phyloP scores from a whole-genome alignment of 2,888 invertebrate species.

The Carpatolechia fugitivella region DNA sequence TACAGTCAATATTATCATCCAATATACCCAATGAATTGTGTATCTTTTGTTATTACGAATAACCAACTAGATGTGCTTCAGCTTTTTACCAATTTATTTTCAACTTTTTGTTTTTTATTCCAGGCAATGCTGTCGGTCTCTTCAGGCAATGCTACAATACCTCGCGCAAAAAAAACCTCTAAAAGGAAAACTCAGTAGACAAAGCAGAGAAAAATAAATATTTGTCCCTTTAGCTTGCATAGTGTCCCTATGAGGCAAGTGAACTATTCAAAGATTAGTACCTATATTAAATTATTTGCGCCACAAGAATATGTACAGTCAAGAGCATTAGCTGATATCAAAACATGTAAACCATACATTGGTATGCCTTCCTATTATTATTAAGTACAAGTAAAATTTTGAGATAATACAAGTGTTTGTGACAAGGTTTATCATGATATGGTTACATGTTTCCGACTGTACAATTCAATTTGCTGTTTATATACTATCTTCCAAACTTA shows the following conservation, averaged over 20 bases:
- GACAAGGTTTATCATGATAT: neutral
- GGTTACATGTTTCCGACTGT: neutral
- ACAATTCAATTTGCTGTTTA: neutral
- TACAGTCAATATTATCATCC: no score
- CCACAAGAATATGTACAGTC: neutral
- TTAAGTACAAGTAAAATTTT: no score
- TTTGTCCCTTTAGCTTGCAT: neutral
- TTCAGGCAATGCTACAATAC: slow-evolving; percentile 81
- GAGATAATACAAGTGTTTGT: neutral
- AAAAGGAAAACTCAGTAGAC: slow-evolving; percentile 83
- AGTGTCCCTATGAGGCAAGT: neutral
- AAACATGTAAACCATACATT: no score
- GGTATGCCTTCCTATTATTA: no score
- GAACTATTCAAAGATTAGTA: neutral
- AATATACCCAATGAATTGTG: no score
- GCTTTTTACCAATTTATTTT: slow-evolving; percentile 60
- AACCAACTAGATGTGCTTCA: slow-evolving; percentile 34
- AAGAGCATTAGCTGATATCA: neutral
- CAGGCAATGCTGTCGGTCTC: slow-evolving; percentile 75
- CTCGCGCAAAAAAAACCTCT: slow-evolving; percentile 85
- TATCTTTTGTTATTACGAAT: no score
- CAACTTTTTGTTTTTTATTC: slow-evolving; percentile 71
- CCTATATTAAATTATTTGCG: neutral
- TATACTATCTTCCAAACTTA: slow-evolving; percentile 5
- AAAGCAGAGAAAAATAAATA: slow-evolving; percentile 15